phyloP scores from a whole-genome alignment of 2,888 invertebrate genomes.

The Kuschelorhynchus macadamiae region DNA sequence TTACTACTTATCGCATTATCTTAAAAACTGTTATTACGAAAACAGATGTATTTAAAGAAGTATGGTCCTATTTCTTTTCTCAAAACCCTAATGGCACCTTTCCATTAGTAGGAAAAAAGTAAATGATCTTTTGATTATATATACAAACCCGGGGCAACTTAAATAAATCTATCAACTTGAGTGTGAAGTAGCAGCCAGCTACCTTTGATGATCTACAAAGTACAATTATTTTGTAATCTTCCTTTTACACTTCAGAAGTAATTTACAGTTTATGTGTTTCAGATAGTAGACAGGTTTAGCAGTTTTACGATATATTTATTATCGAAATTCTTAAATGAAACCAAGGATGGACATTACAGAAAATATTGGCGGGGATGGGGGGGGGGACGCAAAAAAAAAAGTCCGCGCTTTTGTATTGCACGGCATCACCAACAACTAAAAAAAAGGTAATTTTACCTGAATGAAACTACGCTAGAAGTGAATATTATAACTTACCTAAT shows the following conservation, averaged over 20 bases:
- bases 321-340: no score
- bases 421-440: no score
- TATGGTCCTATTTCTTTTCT: slow-evolving; percentile 14
- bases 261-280: slow-evolving; percentile 22
- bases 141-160: slow-evolving; percentile 36
- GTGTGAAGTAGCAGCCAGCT: slow-evolving; percentile 46
- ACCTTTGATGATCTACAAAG: slow-evolving; percentile 14
- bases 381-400: no score
- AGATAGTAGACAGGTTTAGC: neutral
- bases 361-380: no score
- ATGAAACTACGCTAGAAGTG: no score
- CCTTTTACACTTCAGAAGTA: slow-evolving; percentile 38
- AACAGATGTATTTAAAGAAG: slow-evolving; percentile 35
- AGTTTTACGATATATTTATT: no score
- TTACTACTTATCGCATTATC: no score
- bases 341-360: no score
- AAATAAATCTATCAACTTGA: slow-evolving; percentile 47
- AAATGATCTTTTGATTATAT: slow-evolving; percentile 48
- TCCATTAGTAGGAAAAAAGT: slow-evolving; percentile 35
- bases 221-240: slow-evolving; percentile 47
- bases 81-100: slow-evolving; percentile 31
- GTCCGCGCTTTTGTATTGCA: no score
- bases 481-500: no score
- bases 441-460: no score
- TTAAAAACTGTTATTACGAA: slow-evolving; percentile 25